A percentile compares a stretch with the other conserved stretches of the same genome.
These are phyloP conservation scores for Hirundo rustica DNA, from an alignment of 2,797 vertebrate species.

Conservation along the genomic window DNA sequence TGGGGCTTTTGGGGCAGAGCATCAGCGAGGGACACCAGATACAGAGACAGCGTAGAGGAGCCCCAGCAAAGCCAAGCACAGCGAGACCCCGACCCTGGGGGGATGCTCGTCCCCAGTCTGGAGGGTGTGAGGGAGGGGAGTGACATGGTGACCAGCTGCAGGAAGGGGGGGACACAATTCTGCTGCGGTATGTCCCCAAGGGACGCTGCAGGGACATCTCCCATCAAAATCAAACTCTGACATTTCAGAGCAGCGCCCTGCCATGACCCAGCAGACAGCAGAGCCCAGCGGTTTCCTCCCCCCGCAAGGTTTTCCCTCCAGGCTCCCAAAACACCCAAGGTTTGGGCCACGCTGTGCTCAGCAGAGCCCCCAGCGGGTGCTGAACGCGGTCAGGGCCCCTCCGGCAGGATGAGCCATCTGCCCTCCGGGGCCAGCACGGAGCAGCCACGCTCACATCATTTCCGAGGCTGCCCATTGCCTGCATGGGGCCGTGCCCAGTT, in stretches of 20 bases:
- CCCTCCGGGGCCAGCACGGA: fast-evolving
- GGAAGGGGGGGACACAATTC: neutral
- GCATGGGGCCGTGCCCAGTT: fast-evolving
- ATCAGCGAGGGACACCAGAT: fast-evolving
- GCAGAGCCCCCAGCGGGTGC: neutral
- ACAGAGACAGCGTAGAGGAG: neutral
- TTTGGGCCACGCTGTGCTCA: neutral
- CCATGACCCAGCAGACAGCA: slow-evolving; percentile 37
- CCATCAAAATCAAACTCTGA: neutral
- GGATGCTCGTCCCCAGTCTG: fast-evolving
- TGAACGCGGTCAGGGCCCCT: fast-evolving
- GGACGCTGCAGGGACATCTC: neutral
- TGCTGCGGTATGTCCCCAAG: neutral
- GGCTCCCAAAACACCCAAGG: neutral
- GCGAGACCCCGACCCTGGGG: neutral
- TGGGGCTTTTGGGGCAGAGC: neutral
- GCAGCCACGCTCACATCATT: neutral
- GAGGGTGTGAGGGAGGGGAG: too few species aligned
- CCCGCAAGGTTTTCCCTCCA: neutral
- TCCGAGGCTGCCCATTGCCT: fast-evolving
- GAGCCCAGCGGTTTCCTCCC: neutral
- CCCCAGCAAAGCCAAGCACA: neutral
- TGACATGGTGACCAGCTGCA: fast-evolving
- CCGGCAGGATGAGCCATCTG: neutral
- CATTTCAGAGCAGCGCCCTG: neutral